These are phyloP conservation scores for Machimus rusticus DNA, from an alignment of 2,888 invertebrate species.

Conservation along the genomic window DNA sequence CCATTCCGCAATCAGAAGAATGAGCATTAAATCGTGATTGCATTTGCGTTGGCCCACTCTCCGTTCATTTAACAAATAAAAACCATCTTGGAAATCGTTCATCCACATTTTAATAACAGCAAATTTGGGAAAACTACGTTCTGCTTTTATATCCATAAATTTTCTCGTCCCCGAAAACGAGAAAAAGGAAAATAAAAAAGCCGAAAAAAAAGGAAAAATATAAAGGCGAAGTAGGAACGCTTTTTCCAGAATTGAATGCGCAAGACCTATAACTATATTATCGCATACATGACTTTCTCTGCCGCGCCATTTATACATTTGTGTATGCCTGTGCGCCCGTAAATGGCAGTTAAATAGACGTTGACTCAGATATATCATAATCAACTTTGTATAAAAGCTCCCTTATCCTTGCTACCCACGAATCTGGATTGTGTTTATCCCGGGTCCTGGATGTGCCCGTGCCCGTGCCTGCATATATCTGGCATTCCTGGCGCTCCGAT, in stretches of 20 bases:
- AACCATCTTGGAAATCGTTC: slow-evolving; percentile 34
- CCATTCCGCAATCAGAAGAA: background rate
- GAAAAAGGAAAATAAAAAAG: background rate
- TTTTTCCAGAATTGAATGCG: slow-evolving; percentile 39
- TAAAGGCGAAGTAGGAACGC: slow-evolving; percentile 8
- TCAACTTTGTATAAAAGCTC: slow-evolving; percentile 39
- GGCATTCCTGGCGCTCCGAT: background rate
- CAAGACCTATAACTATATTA: slow-evolving; percentile 34
- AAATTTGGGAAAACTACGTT: slow-evolving; percentile 41
- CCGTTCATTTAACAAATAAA: slow-evolving; percentile 19
- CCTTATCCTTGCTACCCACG: slow-evolving; percentile 14
- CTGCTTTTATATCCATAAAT: slow-evolving; percentile 43
- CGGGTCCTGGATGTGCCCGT: background rate
- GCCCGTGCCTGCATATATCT: background rate
- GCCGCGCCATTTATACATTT: slow-evolving; percentile 14
- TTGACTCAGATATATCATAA: slow-evolving; percentile 40
- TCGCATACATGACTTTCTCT: slow-evolving; percentile 31
- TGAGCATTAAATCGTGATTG: slow-evolving; percentile 13
- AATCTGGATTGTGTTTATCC: background rate
- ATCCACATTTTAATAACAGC: slow-evolving; percentile 36
- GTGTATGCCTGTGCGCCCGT: slow-evolving; percentile 31
- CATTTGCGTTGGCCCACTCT: background rate
- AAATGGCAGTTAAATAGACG: slow-evolving; percentile 41
- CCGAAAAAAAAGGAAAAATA: background rate
- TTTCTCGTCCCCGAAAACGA: slow-evolving; percentile 1